These are phyloP conservation scores for Eremobia ochroleuca DNA, from an alignment of 2,888 invertebrate species.

Conservation along the genomic window DNA sequence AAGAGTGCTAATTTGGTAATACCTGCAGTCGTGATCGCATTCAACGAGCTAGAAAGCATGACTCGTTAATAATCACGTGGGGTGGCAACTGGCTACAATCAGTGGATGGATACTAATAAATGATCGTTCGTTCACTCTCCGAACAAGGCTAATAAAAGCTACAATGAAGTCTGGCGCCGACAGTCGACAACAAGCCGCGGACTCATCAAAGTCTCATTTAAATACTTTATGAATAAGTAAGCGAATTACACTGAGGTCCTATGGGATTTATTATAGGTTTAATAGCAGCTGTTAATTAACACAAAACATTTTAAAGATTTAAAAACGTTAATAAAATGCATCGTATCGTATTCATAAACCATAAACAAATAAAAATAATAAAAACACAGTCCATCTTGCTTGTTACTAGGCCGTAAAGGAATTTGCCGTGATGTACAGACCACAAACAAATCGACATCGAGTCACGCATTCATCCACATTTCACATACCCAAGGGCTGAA, in stretches of 20 bases:
- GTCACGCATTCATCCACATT: constrained; percentile 64
- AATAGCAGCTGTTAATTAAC: constrained; percentile 16
- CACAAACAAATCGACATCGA: constrained; percentile 65
- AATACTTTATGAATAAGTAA: constrained; percentile 63
- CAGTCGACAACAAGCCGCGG: constrained; percentile 68
- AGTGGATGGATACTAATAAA: constrained; percentile 70
- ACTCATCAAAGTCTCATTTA: constrained; percentile 63
- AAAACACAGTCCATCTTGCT: constrained; percentile 4
- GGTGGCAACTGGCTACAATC: constrained; percentile 67
- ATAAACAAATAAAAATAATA: constrained; percentile 18
- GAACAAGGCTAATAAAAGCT: constrained; percentile 71
- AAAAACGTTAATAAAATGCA: constrained; percentile 17
- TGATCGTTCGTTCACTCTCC: constrained; percentile 75
- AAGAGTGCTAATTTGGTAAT: constrained; percentile 34
- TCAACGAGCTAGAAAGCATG: constrained; percentile 45
- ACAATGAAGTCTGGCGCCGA: constrained; percentile 75
- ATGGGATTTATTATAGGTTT: constrained; percentile 25
- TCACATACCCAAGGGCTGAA: constrained; percentile 53
- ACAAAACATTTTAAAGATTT: neutral
- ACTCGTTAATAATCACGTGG: constrained; percentile 45
- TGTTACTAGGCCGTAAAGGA: constrained; percentile 49
- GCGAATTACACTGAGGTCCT: constrained; percentile 25
- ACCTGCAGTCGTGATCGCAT: constrained; percentile 25
- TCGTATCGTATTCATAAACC: neutral
- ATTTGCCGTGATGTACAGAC: constrained; percentile 56